Evolutionary conservation across 2,797 vertebrate genomes (phyloP), one percentile per base, ranked within the genome.

Genomic region (Crax fasciolata): DNA sequence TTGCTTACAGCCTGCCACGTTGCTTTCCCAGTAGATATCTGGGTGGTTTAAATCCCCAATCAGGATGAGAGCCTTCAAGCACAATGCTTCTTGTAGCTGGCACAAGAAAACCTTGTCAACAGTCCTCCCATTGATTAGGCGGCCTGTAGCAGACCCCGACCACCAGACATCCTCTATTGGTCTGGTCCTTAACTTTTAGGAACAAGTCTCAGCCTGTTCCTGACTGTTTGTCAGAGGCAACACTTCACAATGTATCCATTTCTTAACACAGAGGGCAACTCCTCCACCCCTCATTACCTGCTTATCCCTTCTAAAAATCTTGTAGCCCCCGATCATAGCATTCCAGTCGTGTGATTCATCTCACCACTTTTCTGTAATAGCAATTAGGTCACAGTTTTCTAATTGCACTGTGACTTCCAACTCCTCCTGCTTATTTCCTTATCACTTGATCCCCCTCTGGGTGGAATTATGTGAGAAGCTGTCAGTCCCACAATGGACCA

Each of bases 401-500:
- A 32, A 57, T 57, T 57, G 20, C 55, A 57, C 12, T 19, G 21
- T 32, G 19, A 12, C 55, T 57, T 57, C 41, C 41, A 57, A 57
- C 20, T 19, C 19, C 19, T 57, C 54, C 19, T n/a, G 30, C 19
- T n/a, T 55, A 12, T 57, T 32, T 57, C 11, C 19, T 79, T 63
- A 8, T 48, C 15, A 39, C 11, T 11, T 51, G 17, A 18, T 57
- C 15, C 41, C 4, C 48, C 15, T 85, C 24, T 21, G 18, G 16
- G 10, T 66, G n/a, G 13, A 80, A 39, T 46, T 48, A 25, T 0
- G 2, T 30, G 27, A 41, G 14, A 55, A 9, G 14, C 6, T 1
- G 1, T 19, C 2, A 10, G 4, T 55, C 30, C 9, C 68, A 59
- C 8, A 59, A 0, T 7, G 15, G 28, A 46, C 6, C 19, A 2